A percentile compares a stretch with the other conserved stretches of the same genome.
These are phyloP conservation scores for Drosophila quinaria DNA, from an alignment of 2,888 invertebrate genomes.

Conservation along the genomic window DNA sequence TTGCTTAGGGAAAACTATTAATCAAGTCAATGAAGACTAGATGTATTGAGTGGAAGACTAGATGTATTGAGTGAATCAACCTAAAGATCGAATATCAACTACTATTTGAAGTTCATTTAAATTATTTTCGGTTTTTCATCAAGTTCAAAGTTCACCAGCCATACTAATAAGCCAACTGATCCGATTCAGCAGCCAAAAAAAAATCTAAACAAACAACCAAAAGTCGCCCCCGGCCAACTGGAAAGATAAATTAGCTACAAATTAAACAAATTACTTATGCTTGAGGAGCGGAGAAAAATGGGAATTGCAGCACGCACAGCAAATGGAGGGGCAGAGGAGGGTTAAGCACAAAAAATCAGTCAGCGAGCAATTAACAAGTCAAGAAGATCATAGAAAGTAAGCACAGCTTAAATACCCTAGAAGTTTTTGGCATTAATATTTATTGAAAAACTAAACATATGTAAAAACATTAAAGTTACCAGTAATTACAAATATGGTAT, in stretches of 20 bases:
- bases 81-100: not conserved
- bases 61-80: constrained; percentile 2
- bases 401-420: constrained; percentile 16
- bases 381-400: not conserved
- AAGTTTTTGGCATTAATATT: not conserved
- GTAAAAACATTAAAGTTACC: too few species aligned
- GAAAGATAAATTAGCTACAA: constrained; percentile 71
- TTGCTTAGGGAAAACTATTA: constrained; percentile 13
- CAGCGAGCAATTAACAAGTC: constrained; percentile 51
- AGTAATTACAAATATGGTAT: too few species aligned
- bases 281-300: constrained; percentile 1
- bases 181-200: constrained; percentile 26
- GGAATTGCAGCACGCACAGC: constrained; percentile 47
- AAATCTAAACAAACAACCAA: not conserved
- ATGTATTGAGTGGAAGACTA: constrained; percentile 13
- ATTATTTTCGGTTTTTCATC: constrained; percentile 15
- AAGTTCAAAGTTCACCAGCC: constrained; percentile 61
- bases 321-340: not conserved
- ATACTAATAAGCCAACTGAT: constrained; percentile 42
- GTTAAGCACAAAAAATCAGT: constrained; percentile 8
- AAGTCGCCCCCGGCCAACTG: constrained; percentile 33
- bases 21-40: constrained; percentile 23
- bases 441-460: too few species aligned
- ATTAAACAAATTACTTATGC: constrained; percentile 67
- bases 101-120: constrained; percentile 11